Base-by-base conservation (phyloP, 2,797 vertebrate species). In the Xenentodon cancila region DNA sequence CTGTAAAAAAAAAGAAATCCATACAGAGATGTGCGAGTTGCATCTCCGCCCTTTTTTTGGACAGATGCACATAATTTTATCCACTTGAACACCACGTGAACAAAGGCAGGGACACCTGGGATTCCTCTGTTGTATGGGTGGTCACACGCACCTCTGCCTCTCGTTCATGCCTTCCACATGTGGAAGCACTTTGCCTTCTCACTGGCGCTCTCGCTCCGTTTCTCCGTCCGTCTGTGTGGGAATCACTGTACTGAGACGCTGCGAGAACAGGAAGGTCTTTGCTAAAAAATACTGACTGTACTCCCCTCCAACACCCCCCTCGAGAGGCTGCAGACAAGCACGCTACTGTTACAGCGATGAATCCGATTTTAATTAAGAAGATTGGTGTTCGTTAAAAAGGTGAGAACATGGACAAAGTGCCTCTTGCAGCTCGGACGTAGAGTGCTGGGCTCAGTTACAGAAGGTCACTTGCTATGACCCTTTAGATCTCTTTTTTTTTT, bases 151-250 rank as follows among this genome's bases (percentile, higher is more conserved):
- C 85, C 82, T 84, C 80, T 67, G 76, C 64, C 64, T 81, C 80
- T 62, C 85, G 87, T 81, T 81, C 76, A 80, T 85, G 82, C 80
- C 77, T 89, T 76, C 43, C 82, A 92, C 92, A 93, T 91, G 85
- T 93, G 93, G 86, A 90, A 91, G 64, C 85, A 86, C 90, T 93
- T 92, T 76, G 78, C 86, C 82, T 75, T 84, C 84, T 71, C 61
- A 42, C 73, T 59, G 64, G 57, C 60, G 75, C 53, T 56, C 65
- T 79, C 68, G 5, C 55, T 62, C 40, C 55, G 16, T 45, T 32
- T 52, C 49, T 19, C 53, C 21, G 15, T 63, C 48, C 13, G 37
- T 40, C 37, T 15, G 37, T 45, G 72, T 64, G 73, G 47, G 83
- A 83, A 78, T 71, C 69, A 68, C 67, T 68, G 11, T 22, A 5